Evolutionary conservation across 2,888 invertebrate species (phyloP).

Genomic region (Drosophila infuscata): DNA sequence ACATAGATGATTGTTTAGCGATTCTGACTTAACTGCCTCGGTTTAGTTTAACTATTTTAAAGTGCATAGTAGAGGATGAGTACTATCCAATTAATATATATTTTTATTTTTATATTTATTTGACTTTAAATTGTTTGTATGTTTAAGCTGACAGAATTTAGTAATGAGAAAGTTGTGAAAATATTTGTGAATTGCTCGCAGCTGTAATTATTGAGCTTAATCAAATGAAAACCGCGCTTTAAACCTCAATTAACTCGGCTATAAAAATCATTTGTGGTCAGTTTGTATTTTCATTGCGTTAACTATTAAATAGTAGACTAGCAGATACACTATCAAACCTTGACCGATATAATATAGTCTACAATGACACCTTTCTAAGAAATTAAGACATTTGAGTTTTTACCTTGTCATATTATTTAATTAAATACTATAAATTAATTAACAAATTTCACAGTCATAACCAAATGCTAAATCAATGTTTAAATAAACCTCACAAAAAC

Average conservation of each 20-base stretch:
- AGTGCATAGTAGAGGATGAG: background rate
- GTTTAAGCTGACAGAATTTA: slow-evolving; percentile 32
- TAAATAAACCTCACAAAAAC: background rate
- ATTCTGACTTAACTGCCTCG: background rate
- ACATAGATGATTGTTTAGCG: too few relatives aligned
- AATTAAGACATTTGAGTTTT: background rate
- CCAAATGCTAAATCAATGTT: background rate
- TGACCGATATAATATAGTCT: background rate
- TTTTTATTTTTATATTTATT: slow-evolving; percentile 5
- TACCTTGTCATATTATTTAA: background rate
- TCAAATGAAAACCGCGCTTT: slow-evolving; percentile 71
- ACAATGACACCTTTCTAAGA: background rate
- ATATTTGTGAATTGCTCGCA: slow-evolving; percentile 51
- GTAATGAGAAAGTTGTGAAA: slow-evolving; percentile 12
- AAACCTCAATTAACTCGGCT: slow-evolving; percentile 74
- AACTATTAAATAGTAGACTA: slow-evolving; percentile 12
- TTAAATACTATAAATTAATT: background rate
- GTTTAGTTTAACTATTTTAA: background rate
- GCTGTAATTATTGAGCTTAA: slow-evolving; percentile 71
- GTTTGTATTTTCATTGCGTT: slow-evolving; percentile 45
- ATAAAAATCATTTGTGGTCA: slow-evolving; percentile 76
- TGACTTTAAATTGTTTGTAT: slow-evolving; percentile 6
- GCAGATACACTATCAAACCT: slow-evolving; percentile 12
- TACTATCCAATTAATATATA: too few relatives aligned
- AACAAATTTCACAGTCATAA: background rate